Conservation (phyloP, 64 coral and sea anemone genomes). For the Montipora sp. region DNA sequence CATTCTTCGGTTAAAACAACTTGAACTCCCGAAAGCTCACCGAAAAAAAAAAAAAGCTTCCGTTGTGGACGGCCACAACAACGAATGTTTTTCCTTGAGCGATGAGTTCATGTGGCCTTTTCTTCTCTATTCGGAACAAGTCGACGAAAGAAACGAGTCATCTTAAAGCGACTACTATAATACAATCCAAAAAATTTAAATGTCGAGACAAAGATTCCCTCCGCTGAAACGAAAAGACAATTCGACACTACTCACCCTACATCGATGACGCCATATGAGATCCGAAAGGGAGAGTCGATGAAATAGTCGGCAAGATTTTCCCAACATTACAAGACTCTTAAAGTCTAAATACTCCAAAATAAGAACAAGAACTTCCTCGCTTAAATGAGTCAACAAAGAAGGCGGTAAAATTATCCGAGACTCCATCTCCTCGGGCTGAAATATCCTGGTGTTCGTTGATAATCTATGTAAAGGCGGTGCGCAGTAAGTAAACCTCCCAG, state of each 20-base stretch:
- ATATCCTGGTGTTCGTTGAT: constrained; percentile 94
- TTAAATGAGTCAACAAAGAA: constrained; percentile 97
- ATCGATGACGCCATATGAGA: constrained; percentile 99
- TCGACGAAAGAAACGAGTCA: not conserved
- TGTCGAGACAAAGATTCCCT: not conserved
- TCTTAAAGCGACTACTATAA: not conserved
- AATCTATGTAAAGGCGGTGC: constrained; percentile 86
- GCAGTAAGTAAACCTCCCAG: constrained; percentile 63
- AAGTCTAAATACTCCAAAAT: constrained; percentile 99
- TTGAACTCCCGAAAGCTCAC: not conserved
- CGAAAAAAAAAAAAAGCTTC: no score
- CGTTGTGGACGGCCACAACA: no score
- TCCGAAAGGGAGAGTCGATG: constrained; percentile 98
- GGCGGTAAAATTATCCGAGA: constrained; percentile 94
- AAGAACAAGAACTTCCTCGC: constrained; percentile 99
- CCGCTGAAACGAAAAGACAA: constrained; percentile 7
- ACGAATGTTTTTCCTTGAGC: no score
- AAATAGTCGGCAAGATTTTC: constrained; percentile 98
- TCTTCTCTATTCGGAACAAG: not conserved
- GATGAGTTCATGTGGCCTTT: not conserved
- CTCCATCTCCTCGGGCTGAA: constrained; percentile 96
- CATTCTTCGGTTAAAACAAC: not conserved
- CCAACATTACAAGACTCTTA: constrained; percentile 97
- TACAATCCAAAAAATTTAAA: not conserved
- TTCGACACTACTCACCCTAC: constrained; percentile 91